These are phyloP conservation scores for Antedon mediterranea DNA, from an alignment of 53 echinoderm and acorn worm genomes.

Conservation along the genomic window DNA sequence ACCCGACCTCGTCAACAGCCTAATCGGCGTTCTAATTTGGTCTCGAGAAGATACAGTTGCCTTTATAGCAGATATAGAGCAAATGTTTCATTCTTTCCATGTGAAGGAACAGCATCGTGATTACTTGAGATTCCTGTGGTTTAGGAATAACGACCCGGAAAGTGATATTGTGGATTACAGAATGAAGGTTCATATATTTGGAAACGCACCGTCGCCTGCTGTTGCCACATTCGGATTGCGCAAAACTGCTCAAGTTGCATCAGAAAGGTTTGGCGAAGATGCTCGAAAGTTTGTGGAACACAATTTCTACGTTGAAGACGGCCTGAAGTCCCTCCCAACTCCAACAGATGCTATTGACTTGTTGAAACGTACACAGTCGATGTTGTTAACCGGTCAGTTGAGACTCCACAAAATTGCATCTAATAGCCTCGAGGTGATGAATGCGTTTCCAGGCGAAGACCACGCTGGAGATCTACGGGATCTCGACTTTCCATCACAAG, in stretches of 20 bases:
- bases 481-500: not conserved
- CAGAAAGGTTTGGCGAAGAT: no score
- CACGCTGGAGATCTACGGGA: not conserved
- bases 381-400: no score
- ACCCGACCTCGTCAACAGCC: not conserved
- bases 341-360: no score
- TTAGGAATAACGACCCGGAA: slow-evolving; percentile 10
- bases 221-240: no score
- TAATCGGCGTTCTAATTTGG: not conserved
- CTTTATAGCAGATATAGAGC: slow-evolving; percentile 1
- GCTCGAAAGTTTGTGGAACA: no score
- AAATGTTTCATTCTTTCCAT: slow-evolving; percentile 36
- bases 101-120: slow-evolving; percentile 26
- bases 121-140: slow-evolving; percentile 27
- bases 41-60: not conserved
- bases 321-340: no score
- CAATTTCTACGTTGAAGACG: no score
- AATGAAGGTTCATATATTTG: slow-evolving; percentile 15
- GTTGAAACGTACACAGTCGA: no score
- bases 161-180: slow-evolving; percentile 11
- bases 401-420: no score
- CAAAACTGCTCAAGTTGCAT: no score
- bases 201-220: slow-evolving; percentile 20
- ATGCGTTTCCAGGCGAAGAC: slow-evolving; percentile 15
- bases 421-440: slow-evolving; percentile 20